Evolutionary conservation across 2,888 invertebrate genomes (phyloP), one percentile per base, ranked within the genome.

Genomic region (Apamea epomidion): DNA sequence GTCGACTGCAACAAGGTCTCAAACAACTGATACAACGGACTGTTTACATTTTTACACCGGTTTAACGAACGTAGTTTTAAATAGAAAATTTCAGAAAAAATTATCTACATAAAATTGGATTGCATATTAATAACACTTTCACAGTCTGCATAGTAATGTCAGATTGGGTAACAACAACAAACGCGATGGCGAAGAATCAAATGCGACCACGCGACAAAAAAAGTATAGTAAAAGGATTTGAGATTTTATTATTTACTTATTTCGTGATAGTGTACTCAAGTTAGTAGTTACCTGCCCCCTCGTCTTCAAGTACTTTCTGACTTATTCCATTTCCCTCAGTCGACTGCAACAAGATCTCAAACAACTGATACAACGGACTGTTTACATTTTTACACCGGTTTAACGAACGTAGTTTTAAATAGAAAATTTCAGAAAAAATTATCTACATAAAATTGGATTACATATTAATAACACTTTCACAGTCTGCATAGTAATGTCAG

Each of bases 241-340:
- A 16, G 10, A n/a, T 60, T 18, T 37, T 37, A 37, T n/a, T n/a
- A 37, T 16, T 70, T 29, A 42, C 21, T 32, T 25, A 25, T 29
- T 48, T 87, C 83, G 48, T 78, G 70, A 87, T 87, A 78, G 84
- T 84, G 84, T 74, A 84, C 62, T 83, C 42, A 84, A 84, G 87
- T 87, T 75, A 25, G 48, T 60, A 67, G 77, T 83, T 83, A 81
- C 73, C 78, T 87, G 72, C 29, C 65, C 74, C 71, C 78, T 75
- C 74, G 68, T 68, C 62, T 71, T 72, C n/a, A 48, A 84, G 71
- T 74, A 79, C 64, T 81, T 83, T 81, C 74, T 75, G 80, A 84
- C 75, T 80, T 87, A 87, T 87, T 88, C 79, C 79, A 81, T 80
- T 88, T 87, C 80, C 81, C 76, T 58, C n/a, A 74, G 76, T 70